Base-by-base conservation (phyloP, 1,140 invertebrate genomes). In the Rhynchophorus ferrugineus region DNA sequence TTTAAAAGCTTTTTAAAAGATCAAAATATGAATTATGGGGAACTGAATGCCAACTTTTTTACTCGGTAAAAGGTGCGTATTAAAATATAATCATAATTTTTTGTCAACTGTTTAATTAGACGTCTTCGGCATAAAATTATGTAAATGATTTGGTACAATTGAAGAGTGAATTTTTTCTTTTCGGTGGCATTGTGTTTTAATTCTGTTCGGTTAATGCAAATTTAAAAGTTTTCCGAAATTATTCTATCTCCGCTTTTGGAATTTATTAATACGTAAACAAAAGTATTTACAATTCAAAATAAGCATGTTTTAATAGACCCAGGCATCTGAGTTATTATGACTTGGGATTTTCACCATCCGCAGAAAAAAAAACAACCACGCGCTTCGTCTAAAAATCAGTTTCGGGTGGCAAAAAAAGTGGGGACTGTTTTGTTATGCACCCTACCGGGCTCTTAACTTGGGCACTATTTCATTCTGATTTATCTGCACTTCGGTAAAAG, bases 391-490 rank as follows among this genome's bases (percentile, higher is more conserved):
- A 62, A 64, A 66, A 65, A 67, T 67, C 65, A 56, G 59, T 58
- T 61, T 58, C n/a, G n/a, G 38, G 48, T 39, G 44, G 52, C 52
- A 64, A 65, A 66, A n/a, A n/a, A 65, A 61, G 46, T 36, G 50
- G 39, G 47, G 57, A 41, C 67, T 67, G 60, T 66, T 69, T 69
- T 67, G 67, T 69, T 69, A 69, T 69, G 67, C 67, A 69, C 67
- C 67, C 67, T 55, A 52, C 37, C 48, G 13, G n/a, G 35, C 35
- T 51, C 49, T 48, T 46, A 48, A 58, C 51, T 54, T 53, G 34
- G 50, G 57, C 65, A 67, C 61, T 69, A 69, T 69, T 69, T 69
- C 67, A 69, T 69, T 67, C 64, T 69, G 67, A 69, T 69, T 69
- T 69, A 69, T 69, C 60, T 61, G 67, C 67, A 69, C 67, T 69